Conservation (phyloP, 1,140 invertebrate genomes). For the Magallana ariakensis region DNA sequence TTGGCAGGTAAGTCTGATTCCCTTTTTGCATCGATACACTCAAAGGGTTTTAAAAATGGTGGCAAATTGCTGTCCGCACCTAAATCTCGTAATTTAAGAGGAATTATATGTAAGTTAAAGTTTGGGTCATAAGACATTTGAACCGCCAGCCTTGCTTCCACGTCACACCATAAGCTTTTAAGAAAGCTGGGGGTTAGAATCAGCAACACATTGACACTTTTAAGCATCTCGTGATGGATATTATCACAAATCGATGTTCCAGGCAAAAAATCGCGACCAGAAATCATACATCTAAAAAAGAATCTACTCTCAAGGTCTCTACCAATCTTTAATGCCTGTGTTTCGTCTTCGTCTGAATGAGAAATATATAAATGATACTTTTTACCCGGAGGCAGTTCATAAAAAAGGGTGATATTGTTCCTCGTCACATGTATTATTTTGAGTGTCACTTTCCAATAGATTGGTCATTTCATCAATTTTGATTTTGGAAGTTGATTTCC, state of each 20-base stretch:
- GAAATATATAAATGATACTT: background rate
- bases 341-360: background rate
- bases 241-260: background rate
- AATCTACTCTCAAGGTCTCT: background rate
- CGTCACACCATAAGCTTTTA: background rate
- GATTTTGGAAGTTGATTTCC: too few species aligned
- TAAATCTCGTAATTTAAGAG: background rate
- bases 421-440: background rate
- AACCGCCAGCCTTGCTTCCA: background rate
- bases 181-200: background rate
- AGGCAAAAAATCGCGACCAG: background rate
- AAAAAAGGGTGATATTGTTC: background rate
- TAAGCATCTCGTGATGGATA: background rate
- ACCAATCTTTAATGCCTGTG: background rate
- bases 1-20: background rate
- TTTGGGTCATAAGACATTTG: background rate
- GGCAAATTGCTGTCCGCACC: background rate
- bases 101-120: background rate
- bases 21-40: background rate
- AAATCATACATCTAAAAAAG: background rate
- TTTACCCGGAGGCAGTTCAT: background rate
- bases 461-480: too few species aligned
- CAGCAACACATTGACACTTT: slow-evolving; percentile 6
- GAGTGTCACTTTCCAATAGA: too few species aligned
- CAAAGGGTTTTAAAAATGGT: slow-evolving; percentile 1